Base-by-base conservation (phyloP, 1,140 invertebrate genomes). In the Drosophila mauritiana region DNA sequence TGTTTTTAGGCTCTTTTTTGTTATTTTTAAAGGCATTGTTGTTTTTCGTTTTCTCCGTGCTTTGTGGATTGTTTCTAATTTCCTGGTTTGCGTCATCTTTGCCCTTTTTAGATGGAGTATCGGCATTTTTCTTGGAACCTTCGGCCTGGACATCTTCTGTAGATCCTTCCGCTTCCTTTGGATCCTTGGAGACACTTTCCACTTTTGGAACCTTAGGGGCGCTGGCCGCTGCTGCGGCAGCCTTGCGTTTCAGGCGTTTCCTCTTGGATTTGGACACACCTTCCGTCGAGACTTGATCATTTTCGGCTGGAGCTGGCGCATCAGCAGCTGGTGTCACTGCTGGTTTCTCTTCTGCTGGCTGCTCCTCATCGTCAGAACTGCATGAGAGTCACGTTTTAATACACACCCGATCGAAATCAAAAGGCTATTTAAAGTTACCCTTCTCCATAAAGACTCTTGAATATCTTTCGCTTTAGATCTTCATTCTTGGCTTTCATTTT, bases 401-500 rank as follows among this genome's bases (percentile, higher is more conserved):
- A 0, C 1, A 43, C 8, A 1, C 17, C 17, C 20, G 1, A 5
- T 17, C 10, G 1, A 17, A 1, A 20, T 3, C 2, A 8, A 42
- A 8, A 10, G 7, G 1, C 3, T 7, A 20, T 11, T 45, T 1
- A 6, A 1, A 15, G 6, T 8, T 92, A 93, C 74, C 93, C 93
- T 88, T 94, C 93, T 76, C 92, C 94, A 85, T 95, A 98, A 37
- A 98, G 92, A 91, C 97, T 97, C n/a, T 94, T 94, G n/a, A 99
- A 93, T 83, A 98, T 94, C 93, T 97, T 98, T 77, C 94, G 95
- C 92, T 98, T 98, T 0, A 97, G 93, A 5, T 93, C 91, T 37
- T 95, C 91, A 92, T 98, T 96, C 46, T 94, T 93, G 0, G 95
- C 95, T 92, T 97, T 98, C 58, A 95, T 94, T 62, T 94, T 92